These are phyloP conservation scores for Nannobrachium achirus DNA, from an alignment of 2,113 vertebrate species.

Conservation along the genomic window DNA sequence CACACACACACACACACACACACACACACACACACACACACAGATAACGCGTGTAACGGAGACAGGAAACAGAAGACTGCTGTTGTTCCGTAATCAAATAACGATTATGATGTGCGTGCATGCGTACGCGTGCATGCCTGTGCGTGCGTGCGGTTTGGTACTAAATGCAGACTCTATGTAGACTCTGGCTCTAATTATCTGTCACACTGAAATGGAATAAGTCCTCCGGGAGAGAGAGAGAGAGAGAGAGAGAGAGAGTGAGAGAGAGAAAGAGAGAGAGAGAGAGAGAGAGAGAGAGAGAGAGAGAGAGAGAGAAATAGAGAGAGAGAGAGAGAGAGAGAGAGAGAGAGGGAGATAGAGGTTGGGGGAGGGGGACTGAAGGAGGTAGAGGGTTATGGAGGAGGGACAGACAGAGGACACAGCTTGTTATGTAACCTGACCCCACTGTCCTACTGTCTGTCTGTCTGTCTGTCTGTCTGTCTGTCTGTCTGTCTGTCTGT, in stretches of 20 bases:
- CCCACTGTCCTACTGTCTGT: neutral
- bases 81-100: conserved; percentile 60
- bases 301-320: conserved; percentile 2
- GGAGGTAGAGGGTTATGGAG: neutral
- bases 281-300: neutral
- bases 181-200: conserved; percentile 61
- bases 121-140: conserved; percentile 26
- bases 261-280: neutral
- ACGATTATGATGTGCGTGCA: conserved; percentile 8
- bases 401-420: conserved; percentile 12
- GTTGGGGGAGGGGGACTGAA: neutral
- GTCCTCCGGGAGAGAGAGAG: conserved; percentile 36
- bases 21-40: conserved; percentile 6
- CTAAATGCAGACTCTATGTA: conserved; percentile 23
- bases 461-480: neutral
- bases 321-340: neutral
- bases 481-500: neutral
- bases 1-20: conserved; percentile 4
- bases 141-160: conserved; percentile 21
- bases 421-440: conserved; percentile 31
- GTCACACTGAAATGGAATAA: conserved; percentile 66
- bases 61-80: conserved; percentile 35
- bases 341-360: neutral
- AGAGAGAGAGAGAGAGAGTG: neutral
- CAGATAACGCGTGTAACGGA: conserved; percentile 37